phyloP scores from a whole-genome alignment of 2,797 vertebrate genomes.

The Gymnoscopelus braueri region DNA sequence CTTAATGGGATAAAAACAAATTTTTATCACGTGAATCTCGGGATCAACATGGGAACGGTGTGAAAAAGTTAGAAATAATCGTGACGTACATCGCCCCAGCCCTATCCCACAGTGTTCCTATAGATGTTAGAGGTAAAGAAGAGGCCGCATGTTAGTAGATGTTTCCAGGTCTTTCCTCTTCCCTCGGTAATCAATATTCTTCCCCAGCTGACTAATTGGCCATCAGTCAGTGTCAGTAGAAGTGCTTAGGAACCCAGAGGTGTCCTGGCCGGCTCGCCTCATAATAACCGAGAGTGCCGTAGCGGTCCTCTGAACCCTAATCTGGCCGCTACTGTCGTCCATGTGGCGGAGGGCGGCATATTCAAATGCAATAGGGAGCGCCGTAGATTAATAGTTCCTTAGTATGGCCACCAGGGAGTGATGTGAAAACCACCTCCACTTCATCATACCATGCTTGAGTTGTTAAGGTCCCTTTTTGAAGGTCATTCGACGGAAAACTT shows the following conservation, averaged over 20 bases:
- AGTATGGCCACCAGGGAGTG: conserved; percentile 78
- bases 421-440: conserved; percentile 75
- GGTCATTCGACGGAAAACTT: conserved; percentile 44
- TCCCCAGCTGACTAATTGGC: conserved; percentile 83
- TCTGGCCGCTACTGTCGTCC: conserved; percentile 74
- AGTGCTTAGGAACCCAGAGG: conserved; percentile 79
- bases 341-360: conserved; percentile 70
- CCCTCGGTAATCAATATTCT: conserved; percentile 79
- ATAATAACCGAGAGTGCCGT: conserved; percentile 74
- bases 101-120: too few species aligned
- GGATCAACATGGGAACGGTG: too few species aligned
- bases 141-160: conserved; percentile 63
- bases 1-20: too few species aligned
- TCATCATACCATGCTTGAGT: conserved; percentile 59
- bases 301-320: conserved; percentile 72
- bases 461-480: conserved; percentile 47
- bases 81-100: too few species aligned
- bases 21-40: too few species aligned
- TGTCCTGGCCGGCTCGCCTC: conserved; percentile 78
- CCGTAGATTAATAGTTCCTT: conserved; percentile 79
- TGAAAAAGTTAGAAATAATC: too few species aligned
- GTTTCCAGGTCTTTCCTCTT: conserved; percentile 67
- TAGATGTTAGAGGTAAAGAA: conserved; percentile 24
- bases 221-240: conserved; percentile 82
- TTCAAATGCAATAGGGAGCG: conserved; percentile 80